A percentile compares a stretch with the other conserved stretches of the same genome.
Conservation (phyloP, 2,797 vertebrate genomes). For the Euphonia xanthogaster region DNA sequence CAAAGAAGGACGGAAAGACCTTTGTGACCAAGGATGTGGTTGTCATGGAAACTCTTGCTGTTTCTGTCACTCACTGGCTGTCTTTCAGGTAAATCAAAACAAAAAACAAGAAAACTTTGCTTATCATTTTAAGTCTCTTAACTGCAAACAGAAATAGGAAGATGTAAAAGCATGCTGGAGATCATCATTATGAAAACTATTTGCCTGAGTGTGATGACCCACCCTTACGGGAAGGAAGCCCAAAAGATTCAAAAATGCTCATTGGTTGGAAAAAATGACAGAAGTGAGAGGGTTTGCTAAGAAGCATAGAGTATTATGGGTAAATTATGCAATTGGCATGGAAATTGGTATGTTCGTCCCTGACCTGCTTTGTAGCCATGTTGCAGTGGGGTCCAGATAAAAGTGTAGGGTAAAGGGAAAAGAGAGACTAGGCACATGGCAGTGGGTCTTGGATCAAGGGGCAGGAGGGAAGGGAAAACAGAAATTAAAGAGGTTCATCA, state of each 20-base stretch:
- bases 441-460: background rate
- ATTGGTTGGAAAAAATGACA: background rate
- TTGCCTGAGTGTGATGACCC: background rate
- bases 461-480: background rate
- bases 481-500: background rate
- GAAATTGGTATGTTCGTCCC: background rate
- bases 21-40: conserved; percentile 87
- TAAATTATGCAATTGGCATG: background rate
- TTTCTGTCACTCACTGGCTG: conserved; percentile 87
- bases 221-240: background rate
- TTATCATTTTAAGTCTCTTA: background rate
- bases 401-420: background rate
- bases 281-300: background rate
- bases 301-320: background rate
- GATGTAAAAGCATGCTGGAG: background rate
- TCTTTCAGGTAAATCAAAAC: conserved; percentile 88
- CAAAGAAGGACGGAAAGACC: conserved; percentile 73
- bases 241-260: background rate
- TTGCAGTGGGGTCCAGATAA: background rate
- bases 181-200: background rate
- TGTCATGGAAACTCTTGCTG: conserved; percentile 90
- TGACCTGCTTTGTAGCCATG: background rate
- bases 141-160: background rate
- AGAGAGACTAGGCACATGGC: background rate
- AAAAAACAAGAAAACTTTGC: background rate